Conservation (phyloP, 2,113 vertebrate genomes). For the Albula goreensis region DNA sequence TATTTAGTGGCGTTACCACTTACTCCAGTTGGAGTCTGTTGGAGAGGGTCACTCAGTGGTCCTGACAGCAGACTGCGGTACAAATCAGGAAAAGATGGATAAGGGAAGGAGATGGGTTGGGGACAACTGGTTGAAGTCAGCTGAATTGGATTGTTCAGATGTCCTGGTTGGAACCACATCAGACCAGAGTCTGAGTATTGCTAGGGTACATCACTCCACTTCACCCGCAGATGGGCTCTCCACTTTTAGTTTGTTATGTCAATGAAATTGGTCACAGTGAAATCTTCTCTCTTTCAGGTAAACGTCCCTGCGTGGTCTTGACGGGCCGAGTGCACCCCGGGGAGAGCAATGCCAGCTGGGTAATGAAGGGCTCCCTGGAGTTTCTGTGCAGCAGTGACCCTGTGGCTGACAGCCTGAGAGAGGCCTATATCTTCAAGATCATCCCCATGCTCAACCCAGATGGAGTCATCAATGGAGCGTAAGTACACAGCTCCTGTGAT, state of each 20-base stretch:
- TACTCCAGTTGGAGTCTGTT: no score
- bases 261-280: background rate
- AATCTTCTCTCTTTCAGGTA: slow-evolving; percentile 61
- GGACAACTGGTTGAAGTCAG: no score
- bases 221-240: background rate
- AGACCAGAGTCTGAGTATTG: no score
- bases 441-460: slow-evolving; percentile 94
- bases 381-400: slow-evolving; percentile 83
- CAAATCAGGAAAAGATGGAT: no score
- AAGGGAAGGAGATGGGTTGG: no score
- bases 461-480: slow-evolving; percentile 92
- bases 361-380: slow-evolving; percentile 91
- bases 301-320: slow-evolving; percentile 80
- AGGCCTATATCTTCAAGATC: slow-evolving; percentile 90
- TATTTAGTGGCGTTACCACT: no score
- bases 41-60: no score
- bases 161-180: no score
- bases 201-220: no score
- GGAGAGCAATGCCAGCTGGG: slow-evolving; percentile 92
- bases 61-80: no score
- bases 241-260: no score
- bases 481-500: slow-evolving; percentile 50
- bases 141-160: no score
- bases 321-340: slow-evolving; percentile 87
- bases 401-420: slow-evolving; percentile 79